Conservation (phyloP, 2,113 vertebrate species). For the Pelmatolapia mariae region DNA sequence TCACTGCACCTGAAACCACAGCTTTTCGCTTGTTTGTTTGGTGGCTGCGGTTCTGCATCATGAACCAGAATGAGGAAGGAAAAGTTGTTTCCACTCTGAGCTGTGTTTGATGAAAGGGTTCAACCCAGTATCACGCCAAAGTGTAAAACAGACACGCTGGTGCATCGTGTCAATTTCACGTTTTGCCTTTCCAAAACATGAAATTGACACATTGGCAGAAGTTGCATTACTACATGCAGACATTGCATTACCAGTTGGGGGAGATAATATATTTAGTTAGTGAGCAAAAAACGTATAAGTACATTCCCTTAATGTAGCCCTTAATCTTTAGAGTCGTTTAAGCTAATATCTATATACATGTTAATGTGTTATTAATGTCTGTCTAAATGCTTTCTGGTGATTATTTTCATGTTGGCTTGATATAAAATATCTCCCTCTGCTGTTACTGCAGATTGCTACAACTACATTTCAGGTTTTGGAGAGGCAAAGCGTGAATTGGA, state of each 20-base stretch:
- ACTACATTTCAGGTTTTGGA: neutral
- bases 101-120: slow-evolving; percentile 1
- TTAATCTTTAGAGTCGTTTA: neutral
- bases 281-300: neutral
- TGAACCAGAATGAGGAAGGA: slow-evolving; percentile 47
- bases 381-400: neutral
- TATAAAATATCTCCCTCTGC: neutral
- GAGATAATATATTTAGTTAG: neutral
- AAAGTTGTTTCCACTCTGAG: slow-evolving; percentile 38
- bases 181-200: neutral
- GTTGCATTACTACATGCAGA: neutral
- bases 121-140: neutral
- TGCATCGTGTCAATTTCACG: neutral
- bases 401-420: neutral
- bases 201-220: neutral
- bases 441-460: neutral
- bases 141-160: neutral
- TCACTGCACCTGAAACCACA: slow-evolving; percentile 31
- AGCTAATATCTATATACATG: neutral
- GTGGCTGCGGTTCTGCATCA: neutral
- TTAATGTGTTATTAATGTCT: neutral
- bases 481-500: neutral
- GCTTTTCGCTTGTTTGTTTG: slow-evolving; percentile 25
- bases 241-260: neutral
- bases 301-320: neutral